A percentile compares a stretch with the other conserved stretches of the same genome.
Conservation (phyloP, 2,888 invertebrate genomes). For the Tortrix viridana region DNA sequence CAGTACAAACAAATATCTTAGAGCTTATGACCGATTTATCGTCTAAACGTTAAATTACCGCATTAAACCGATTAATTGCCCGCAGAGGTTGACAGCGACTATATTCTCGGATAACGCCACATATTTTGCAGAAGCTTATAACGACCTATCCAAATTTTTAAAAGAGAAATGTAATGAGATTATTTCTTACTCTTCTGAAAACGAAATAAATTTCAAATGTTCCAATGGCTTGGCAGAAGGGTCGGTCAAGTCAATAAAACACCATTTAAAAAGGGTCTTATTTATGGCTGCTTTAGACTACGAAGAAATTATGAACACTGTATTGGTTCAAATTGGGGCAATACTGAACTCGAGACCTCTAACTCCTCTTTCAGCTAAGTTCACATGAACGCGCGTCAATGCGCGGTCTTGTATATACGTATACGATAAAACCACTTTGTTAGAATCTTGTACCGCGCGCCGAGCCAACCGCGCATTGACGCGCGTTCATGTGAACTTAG, state of each 20-base stretch:
- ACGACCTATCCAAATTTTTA: background rate
- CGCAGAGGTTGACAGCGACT: slow-evolving; percentile 7
- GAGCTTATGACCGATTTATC: slow-evolving; percentile 11
- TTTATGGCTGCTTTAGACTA: slow-evolving; percentile 5
- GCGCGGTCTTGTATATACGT: no score
- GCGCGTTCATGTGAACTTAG: no score
- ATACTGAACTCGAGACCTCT: slow-evolving; percentile 11
- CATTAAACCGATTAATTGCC: slow-evolving; percentile 17
- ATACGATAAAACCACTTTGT: no score
- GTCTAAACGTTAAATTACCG: background rate
- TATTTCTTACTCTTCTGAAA: background rate
- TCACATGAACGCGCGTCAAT: no score
- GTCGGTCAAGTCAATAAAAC: slow-evolving; percentile 3
- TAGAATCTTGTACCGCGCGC: no score
- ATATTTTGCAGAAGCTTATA: background rate
- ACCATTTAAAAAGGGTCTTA: slow-evolving; percentile 6
- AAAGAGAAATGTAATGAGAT: background rate
- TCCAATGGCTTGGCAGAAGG: background rate
- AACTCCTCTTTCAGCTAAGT: background rate
- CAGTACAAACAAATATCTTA: background rate
- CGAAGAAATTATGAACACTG: slow-evolving; percentile 9
- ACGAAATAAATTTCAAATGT: background rate
- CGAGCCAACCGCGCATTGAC: no score
- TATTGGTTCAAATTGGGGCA: background rate
- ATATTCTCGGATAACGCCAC: background rate